Conservation (phyloP, 2,113 vertebrate genomes). For the Rhinichthys klamathensis region DNA sequence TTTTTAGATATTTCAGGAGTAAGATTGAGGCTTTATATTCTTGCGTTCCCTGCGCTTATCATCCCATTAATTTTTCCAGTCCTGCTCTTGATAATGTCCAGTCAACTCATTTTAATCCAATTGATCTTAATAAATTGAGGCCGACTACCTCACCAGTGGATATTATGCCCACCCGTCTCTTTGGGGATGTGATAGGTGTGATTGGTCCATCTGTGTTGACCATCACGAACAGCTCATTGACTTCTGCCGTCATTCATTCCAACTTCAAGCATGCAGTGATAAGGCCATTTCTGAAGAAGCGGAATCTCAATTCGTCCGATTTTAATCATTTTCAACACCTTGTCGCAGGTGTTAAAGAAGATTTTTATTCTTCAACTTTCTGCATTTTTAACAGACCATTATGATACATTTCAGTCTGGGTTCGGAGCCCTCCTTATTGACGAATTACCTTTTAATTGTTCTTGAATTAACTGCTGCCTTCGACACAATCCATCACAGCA, state of each 20-base stretch:
- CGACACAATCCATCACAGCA: too few relatives aligned
- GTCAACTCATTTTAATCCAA: not conserved
- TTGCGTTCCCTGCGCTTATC: not conserved
- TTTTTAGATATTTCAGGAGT: not conserved
- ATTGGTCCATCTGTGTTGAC: not conserved
- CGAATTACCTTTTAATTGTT: not conserved
- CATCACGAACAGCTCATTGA: not conserved
- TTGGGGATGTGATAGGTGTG: not conserved
- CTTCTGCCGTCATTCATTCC: not conserved
- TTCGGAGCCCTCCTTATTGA: not conserved
- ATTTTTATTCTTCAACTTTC: not conserved
- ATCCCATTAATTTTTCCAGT: not conserved
- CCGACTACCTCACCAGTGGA: not conserved
- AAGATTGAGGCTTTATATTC: not conserved
- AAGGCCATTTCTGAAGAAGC: not conserved
- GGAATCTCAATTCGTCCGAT: not conserved
- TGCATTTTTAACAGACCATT: too few relatives aligned
- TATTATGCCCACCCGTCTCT: not conserved
- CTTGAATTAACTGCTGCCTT: too few relatives aligned
- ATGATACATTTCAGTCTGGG: not conserved
- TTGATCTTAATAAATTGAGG: not conserved
- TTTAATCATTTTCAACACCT: too few relatives aligned
- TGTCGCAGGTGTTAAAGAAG: not conserved
- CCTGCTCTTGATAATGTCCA: not conserved
- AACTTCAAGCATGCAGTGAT: not conserved